These are phyloP conservation scores for Leptodactylus fallax DNA, from an alignment of 2,797 vertebrate species.

Conservation along the genomic window DNA sequence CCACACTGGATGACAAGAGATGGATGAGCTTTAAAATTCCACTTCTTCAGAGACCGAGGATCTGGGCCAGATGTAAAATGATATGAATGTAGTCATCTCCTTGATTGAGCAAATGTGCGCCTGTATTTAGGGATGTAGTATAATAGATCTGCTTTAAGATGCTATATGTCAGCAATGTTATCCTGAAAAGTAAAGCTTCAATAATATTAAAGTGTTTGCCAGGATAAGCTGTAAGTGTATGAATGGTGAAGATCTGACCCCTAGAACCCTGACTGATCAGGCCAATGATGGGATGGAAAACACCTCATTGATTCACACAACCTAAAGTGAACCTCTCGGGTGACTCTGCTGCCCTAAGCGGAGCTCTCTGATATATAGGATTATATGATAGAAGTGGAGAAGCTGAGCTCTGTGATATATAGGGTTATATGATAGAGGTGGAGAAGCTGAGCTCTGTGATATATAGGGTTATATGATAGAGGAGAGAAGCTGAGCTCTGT, in stretches of 20 bases:
- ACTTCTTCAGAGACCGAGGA: background rate
- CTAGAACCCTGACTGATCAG: background rate
- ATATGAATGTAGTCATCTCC: background rate
- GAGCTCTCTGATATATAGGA: too few species aligned
- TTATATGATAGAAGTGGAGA: too few species aligned
- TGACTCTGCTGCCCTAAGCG: too few species aligned
- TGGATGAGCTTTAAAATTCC: slow-evolving; percentile 7
- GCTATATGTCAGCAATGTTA: background rate
- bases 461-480: too few species aligned
- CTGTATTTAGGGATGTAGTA: background rate
- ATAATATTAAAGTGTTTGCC: background rate
- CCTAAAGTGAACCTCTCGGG: too few species aligned
- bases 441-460: too few species aligned
- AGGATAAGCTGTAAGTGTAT: background rate
- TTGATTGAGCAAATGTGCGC: background rate
- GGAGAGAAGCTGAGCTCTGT: too few species aligned
- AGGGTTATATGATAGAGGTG: too few species aligned
- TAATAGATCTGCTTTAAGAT: background rate
- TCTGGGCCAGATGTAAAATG: background rate
- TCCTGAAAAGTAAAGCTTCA: background rate
- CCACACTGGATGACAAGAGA: background rate
- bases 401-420: too few species aligned
- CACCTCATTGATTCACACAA: too few species aligned
- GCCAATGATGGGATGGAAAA: too few species aligned
- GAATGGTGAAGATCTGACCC: background rate